Evolutionary conservation across 2,113 vertebrate species (phyloP).

Genomic region (Perca schrenkii): DNA sequence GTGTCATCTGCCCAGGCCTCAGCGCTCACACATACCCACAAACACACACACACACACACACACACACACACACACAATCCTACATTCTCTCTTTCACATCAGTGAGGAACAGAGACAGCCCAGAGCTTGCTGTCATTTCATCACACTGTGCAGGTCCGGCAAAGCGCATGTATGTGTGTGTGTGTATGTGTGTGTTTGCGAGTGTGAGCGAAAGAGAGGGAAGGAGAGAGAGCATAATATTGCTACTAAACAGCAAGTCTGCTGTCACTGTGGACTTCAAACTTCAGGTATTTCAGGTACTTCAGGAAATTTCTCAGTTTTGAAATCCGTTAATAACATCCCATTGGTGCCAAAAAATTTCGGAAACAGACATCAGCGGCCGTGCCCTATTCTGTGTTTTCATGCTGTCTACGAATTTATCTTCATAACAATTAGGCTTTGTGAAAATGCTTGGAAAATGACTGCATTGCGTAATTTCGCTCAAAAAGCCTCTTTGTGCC

Average conservation of each 20-base stretch:
- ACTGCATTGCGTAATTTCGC: conserved; percentile 56
- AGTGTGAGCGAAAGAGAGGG: not conserved
- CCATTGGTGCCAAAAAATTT: not conserved
- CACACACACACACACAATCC: not conserved
- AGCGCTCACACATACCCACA: conserved; percentile 25
- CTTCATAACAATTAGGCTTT: conserved; percentile 50
- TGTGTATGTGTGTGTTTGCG: conserved; percentile 7
- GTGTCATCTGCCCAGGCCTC: conserved; percentile 80
- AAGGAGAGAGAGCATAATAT: conserved; percentile 44
- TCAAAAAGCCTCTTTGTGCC: conserved; percentile 69
- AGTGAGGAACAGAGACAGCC: conserved; percentile 75
- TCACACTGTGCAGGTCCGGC: conserved; percentile 77
- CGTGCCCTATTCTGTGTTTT: conserved; percentile 11
- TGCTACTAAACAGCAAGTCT: conserved; percentile 41
- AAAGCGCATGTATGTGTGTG: conserved; percentile 12
- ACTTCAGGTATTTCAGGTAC: conserved; percentile 30
- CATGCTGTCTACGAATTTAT: conserved; percentile 50
- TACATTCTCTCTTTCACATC: conserved; percentile 63
- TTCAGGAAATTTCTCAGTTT: conserved; percentile 4
- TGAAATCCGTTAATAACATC: conserved; percentile 31
- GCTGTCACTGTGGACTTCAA: conserved; percentile 41
- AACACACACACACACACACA: conserved; percentile 34
- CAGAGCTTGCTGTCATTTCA: conserved; percentile 80
- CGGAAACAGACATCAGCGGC: conserved; percentile 20
- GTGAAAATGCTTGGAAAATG: conserved; percentile 60